phyloP scores from a whole-genome alignment of 37 sponge, comb jelly and placozoan species.

The Aphrocallistes beatrix region DNA sequence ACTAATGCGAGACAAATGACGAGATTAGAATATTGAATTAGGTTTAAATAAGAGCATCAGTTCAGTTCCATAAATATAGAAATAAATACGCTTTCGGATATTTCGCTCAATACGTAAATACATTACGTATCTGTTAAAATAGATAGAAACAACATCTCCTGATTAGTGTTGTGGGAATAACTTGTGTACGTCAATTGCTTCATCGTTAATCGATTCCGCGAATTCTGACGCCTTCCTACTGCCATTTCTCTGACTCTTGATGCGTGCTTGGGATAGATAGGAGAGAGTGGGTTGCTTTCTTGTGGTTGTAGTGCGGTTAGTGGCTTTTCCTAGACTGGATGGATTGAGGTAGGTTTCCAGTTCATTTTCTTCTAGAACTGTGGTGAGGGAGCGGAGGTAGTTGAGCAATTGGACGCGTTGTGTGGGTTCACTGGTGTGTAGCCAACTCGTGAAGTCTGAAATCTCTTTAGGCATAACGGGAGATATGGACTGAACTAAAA shows the following conservation, averaged over 20 bases:
- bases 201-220: not conserved
- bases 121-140: too few relatives aligned
- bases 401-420: slow-evolving; percentile 16
- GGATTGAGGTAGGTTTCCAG: not conserved
- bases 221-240: not conserved
- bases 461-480: not conserved
- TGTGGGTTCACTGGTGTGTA: not conserved
- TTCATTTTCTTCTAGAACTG: slow-evolving; percentile 8
- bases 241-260: not conserved
- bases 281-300: not conserved
- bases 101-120: too few relatives aligned
- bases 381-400: not conserved
- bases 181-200: slow-evolving; percentile 3
- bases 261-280: not conserved
- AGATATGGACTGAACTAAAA: not conserved
- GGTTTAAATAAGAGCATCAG: too few relatives aligned
- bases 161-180: too few relatives aligned
- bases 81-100: too few relatives aligned
- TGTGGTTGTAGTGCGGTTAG: not conserved
- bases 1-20: too few relatives aligned
- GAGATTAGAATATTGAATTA: too few relatives aligned
- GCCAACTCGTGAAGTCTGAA: slow-evolving; percentile 4
- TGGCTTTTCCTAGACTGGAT: not conserved
- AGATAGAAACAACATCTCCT: too few relatives aligned
- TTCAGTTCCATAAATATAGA: too few relatives aligned